Evolutionary conservation across 2,113 vertebrate species (phyloP).

Genomic region (Jaculus jaculus): DNA sequence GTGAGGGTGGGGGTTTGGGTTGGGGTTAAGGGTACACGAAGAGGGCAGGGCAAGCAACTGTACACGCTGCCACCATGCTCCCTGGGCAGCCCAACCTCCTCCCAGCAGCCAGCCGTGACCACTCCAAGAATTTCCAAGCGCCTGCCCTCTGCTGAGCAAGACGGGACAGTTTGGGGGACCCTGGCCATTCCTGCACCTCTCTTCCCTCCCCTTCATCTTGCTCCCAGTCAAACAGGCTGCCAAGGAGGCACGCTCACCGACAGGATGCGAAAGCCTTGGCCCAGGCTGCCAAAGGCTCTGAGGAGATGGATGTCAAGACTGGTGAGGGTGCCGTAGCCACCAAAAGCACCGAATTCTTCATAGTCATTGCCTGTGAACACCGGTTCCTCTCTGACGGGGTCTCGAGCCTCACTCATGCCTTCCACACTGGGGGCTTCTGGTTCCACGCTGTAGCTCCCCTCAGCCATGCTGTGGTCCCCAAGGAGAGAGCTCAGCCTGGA

Average conservation of each 20-base stretch:
- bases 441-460: constrained; percentile 41
- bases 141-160: background rate
- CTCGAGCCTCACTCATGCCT: constrained; percentile 58
- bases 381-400: constrained; percentile 38
- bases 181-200: background rate
- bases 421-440: constrained; percentile 9
- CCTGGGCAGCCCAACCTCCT: background rate
- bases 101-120: background rate
- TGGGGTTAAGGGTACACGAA: too few relatives aligned
- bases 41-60: background rate
- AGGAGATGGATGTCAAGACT: constrained; percentile 63
- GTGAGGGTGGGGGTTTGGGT: background rate
- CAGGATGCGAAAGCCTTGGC: constrained; percentile 52
- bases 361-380: constrained; percentile 54
- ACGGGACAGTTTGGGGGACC: background rate
- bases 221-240: constrained; percentile 17
- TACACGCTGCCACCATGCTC: background rate
- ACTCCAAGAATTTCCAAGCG: background rate
- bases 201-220: background rate
- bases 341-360: constrained; percentile 67
- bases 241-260: constrained; percentile 50
- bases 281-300: constrained; percentile 62
- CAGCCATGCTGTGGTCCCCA: constrained; percentile 49
- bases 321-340: constrained; percentile 62
- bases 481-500: constrained; percentile 31